Evolutionary conservation across 2,888 invertebrate genomes (phyloP), one percentile per base, ranked within the genome.

Genomic region (Amitus sp.): DNA sequence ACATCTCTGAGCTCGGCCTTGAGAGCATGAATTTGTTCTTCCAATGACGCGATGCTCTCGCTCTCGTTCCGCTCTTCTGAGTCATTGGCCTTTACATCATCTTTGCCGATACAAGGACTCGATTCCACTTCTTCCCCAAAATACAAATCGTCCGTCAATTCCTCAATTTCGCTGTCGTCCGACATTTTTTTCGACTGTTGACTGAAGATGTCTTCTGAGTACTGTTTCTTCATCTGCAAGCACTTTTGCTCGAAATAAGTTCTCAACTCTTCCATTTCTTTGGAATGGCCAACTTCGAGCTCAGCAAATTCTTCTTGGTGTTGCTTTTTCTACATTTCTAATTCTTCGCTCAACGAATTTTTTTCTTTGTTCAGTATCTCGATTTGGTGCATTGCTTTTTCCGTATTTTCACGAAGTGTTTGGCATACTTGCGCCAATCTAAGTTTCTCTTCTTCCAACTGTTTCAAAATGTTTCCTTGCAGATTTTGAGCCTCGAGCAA

Each of bases 171-270:
- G 47, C 79, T 80, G 49, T 81, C 78, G 9, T 80, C 79, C 3
- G 86, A 86, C 75, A 87, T 80, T 70, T 87, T 87, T 60, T 87
- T 85, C 15, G 88, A 88, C 45, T 89, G 88, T 69, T 89, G 88
- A 63, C 88, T 89, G 70, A 88, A 88, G 6, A 90, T 83, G 71
- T 90, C 89, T 70, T 90, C 90, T 0, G 89, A 89, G 77, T 87
- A 91, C 88, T 92, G 90, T 73, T 91, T 90, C 75, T 92, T 92
- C 80, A 93, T 86, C 71, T 93, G 91, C 0, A 89, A 86, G 75
- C 92, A 93, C 75, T 92, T 92, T 73, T 89, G 86, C 74, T 93
- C 93, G 74, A 92, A 93, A 73, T 93, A 93, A 7, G 87, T 90
- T 42, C 93, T 84, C 50, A 93, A 78, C 74, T 92, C 89, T 77